These are phyloP conservation scores for Cyphomyrmex costatus DNA, from an alignment of 1,140 invertebrate species.

Conservation along the genomic window DNA sequence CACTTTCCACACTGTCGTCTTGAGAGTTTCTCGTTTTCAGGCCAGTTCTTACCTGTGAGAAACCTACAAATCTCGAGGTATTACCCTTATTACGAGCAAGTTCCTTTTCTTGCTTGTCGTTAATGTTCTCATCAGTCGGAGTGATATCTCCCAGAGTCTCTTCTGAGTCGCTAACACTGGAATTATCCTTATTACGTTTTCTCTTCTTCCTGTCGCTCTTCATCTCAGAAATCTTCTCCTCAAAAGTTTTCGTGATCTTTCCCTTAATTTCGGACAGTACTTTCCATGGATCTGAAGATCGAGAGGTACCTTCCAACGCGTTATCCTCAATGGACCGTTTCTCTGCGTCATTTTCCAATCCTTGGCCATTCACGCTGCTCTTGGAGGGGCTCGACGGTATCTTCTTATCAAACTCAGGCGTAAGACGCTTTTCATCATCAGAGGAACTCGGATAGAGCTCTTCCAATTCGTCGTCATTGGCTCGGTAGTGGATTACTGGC, in stretches of 20 bases:
- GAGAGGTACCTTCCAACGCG: constrained; percentile 85
- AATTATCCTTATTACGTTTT: constrained; percentile 86
- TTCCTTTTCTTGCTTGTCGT: constrained; percentile 79
- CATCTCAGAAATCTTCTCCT: constrained; percentile 89
- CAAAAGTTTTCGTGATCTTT: constrained; percentile 90
- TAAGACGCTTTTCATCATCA: constrained; percentile 88
- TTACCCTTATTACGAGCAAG: constrained; percentile 44
- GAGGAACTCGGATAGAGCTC: constrained; percentile 88
- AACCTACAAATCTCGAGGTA: constrained; percentile 81
- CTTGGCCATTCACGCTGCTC: constrained; percentile 72
- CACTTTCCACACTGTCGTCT: constrained; percentile 87
- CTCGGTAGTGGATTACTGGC: constrained; percentile 90
- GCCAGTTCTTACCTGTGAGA: constrained; percentile 83
- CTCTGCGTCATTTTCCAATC: constrained; percentile 78
- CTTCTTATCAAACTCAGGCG: constrained; percentile 85
- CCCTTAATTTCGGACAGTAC: constrained; percentile 88
- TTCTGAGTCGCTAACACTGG: constrained; percentile 88
- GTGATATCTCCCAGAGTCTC: constrained; percentile 83
- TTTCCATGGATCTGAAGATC: constrained; percentile 87
- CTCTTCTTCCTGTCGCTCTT: constrained; percentile 84
- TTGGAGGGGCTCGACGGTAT: constrained; percentile 76
- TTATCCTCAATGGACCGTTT: constrained; percentile 84
- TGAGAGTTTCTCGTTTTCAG: constrained; percentile 82
- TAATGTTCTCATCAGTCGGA: constrained; percentile 78
- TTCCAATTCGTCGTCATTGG: constrained; percentile 91